Percentiles rank a stretch among this genome's conserved stretches.
Conservation (phyloP, 2,888 invertebrate species). For the Dolichomitus sp. region DNA sequence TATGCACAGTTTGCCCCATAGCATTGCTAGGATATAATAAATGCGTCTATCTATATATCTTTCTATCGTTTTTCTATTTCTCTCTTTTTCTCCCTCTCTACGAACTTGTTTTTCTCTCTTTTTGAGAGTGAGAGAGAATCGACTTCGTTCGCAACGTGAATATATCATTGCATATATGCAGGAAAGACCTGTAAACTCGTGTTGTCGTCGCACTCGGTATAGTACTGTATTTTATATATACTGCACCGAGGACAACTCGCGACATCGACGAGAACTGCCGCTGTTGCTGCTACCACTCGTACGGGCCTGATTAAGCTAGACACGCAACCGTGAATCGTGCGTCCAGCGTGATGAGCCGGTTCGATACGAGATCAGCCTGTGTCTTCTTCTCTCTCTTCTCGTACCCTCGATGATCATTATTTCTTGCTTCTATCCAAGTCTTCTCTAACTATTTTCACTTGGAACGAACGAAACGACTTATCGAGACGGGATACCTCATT, state of each 20-base stretch:
- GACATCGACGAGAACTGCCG: constrained; percentile 20
- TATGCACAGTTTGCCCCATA: too few species aligned
- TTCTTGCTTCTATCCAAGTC: constrained; percentile 22
- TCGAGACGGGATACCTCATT: too few species aligned
- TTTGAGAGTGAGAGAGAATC: not conserved
- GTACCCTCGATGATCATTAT: constrained; percentile 20
- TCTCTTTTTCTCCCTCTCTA: too few species aligned
- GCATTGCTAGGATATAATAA: too few species aligned
- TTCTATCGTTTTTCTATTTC: too few species aligned
- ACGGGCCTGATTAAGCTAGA: constrained; percentile 42
- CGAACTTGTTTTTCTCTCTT: too few species aligned
- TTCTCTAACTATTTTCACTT: constrained; percentile 23
- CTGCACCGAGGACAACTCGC: constrained; percentile 29
- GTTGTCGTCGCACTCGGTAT: constrained; percentile 30
- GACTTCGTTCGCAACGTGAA: constrained; percentile 42
- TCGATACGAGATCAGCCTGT: constrained; percentile 40
- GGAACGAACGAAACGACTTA: not conserved
- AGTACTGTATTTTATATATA: constrained; percentile 23
- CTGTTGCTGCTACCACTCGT: constrained; percentile 6
- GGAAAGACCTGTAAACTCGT: constrained; percentile 42
- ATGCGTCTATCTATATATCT: too few species aligned
- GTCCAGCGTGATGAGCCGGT: constrained; percentile 55
- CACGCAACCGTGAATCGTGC: constrained; percentile 56
- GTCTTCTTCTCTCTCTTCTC: not conserved
- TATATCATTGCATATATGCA: constrained; percentile 32